A percentile compares a stretch with the other conserved stretches of the same genome.
Conservation (phyloP, 2,888 invertebrate genomes). For the Chaitophorus viminalis region DNA sequence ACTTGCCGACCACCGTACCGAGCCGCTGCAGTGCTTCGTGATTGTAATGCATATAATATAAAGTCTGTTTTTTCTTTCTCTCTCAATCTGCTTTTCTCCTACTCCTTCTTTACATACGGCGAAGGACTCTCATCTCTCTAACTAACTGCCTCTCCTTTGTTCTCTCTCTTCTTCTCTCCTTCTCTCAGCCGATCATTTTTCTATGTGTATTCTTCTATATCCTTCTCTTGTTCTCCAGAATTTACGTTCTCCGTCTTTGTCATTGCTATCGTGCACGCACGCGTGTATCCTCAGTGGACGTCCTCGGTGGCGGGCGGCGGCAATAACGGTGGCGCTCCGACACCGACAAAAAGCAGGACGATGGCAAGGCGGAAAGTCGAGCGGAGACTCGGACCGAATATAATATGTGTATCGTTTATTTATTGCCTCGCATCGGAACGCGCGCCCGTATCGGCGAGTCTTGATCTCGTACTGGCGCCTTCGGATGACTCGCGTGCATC, state of each 20-base stretch:
- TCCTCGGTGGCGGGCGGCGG: neutral
- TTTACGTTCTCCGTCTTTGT: neutral
- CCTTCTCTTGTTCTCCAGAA: neutral
- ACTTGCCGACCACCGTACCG: constrained; percentile 49
- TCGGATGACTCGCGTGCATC: neutral
- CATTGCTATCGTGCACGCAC: neutral
- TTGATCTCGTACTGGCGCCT: constrained; percentile 60
- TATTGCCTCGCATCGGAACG: constrained; percentile 11
- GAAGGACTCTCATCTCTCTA: neutral
- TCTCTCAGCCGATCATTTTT: too few species aligned
- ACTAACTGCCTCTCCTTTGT: neutral
- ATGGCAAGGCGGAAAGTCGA: neutral
- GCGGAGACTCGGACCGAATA: constrained; percentile 20
- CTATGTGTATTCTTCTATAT: neutral
- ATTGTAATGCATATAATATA: constrained; percentile 28
- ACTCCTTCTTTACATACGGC: neutral
- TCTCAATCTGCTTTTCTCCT: neutral
- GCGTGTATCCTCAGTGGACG: neutral
- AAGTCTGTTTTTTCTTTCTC: neutral
- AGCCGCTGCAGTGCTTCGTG: constrained; percentile 27
- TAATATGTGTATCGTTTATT: constrained; percentile 33
- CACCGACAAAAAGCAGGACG: constrained; percentile 47
- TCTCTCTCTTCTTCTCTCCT: neutral
- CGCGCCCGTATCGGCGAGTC: constrained; percentile 40
- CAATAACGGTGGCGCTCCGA: constrained; percentile 19